Conservation (phyloP, 2,797 vertebrate species). For the Thripadectes ignobilis region DNA sequence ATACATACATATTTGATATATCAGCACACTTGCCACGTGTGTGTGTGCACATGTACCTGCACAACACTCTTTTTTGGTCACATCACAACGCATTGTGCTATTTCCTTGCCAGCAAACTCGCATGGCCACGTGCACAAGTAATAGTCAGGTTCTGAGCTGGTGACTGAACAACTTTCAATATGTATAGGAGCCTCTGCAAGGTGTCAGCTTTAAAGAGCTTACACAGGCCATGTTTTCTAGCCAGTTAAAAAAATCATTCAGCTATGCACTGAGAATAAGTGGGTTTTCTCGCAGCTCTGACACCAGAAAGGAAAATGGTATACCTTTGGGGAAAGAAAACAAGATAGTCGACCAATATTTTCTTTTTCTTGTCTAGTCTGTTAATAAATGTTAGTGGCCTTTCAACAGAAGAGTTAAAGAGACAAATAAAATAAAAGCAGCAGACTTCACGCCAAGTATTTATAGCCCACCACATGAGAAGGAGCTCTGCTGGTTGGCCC, state of each 20-base stretch:
- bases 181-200: not conserved
- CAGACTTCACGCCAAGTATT: not conserved
- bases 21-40: accelerated
- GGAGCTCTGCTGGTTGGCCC: not conserved
- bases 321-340: not conserved
- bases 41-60: not conserved
- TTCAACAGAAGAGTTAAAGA: not conserved
- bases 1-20: not conserved
- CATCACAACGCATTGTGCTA: not conserved
- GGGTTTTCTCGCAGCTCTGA: not conserved
- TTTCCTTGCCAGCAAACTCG: not conserved
- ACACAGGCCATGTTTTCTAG: not conserved
- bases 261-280: not conserved
- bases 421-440: not conserved
- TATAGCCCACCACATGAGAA: not conserved
- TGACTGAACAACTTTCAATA: not conserved
- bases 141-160: not conserved
- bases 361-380: not conserved
- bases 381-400: not conserved
- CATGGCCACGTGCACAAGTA: accelerated
- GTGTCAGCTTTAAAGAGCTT: not conserved
- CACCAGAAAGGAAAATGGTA: not conserved
- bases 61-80: not conserved
- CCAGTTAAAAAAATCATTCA: not conserved
- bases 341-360: not conserved